Base-by-base conservation (phyloP, 2,113 vertebrate species). In the Piaya cayana region DNA sequence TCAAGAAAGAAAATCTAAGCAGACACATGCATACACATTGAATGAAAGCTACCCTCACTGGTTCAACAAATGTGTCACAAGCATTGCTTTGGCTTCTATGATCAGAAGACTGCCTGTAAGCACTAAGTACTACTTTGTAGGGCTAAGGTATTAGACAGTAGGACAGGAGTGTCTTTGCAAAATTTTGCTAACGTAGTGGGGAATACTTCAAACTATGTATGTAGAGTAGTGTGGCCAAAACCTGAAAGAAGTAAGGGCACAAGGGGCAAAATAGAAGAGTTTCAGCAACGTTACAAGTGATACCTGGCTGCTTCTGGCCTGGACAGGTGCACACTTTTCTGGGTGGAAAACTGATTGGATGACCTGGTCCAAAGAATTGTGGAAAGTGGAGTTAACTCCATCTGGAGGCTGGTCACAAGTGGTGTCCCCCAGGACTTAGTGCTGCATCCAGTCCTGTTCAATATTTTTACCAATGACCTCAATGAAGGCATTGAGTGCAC, bases 211-310 rank as follows among this genome's bases (percentile, higher is more conserved):
- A 68, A 52, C 9, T 27, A 12, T 37, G 8, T 34, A 5, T 6
- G 2, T 30, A 34, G 16, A 2, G 9, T 58, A 18, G 9, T 0
- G 0, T n/a, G 84, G 53, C 30, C 49, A 42, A 84, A 71, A 71
- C 12, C 22, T 30, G 20, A 47, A 47, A 47, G 18, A 21, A 47
- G 47, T 47, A 72, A 87, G 22, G 25, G n/a, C 17, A 71, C 8
- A 42, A 76, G 12, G 34, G 30, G 9, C 1, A 74, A 71, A 92
- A 59, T 8, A 78, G 13, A 15, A 43, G 4, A 30, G 26, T 64
- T 42, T 69, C 49, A 68, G 30, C 12, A 53, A 9, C 6, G 26
- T 43, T 37, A 7, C 25, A 74, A 19, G 16, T 7, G 4, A 30
- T 52, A 4, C 39, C 39, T 39, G 39, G 39, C 39, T 39, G 39